Evolutionary conservation across 2,888 invertebrate genomes (phyloP).

Genomic region (Sussaba pulchella): DNA sequence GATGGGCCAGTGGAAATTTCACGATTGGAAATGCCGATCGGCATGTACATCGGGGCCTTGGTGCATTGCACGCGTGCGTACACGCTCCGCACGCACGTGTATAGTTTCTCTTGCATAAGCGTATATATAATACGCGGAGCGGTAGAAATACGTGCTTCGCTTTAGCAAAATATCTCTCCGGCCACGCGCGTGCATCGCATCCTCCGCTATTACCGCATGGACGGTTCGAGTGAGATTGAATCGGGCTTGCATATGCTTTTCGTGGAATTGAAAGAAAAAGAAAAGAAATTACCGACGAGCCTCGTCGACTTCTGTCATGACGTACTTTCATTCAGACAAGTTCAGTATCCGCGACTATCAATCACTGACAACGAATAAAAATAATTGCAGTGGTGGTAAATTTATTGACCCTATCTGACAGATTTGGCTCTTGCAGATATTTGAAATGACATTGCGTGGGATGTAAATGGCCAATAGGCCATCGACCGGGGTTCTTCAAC

Average conservation of each 20-base stretch:
- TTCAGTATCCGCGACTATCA: not conserved
- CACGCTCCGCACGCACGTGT: not conserved
- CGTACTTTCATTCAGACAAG: not conserved
- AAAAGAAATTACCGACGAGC: not conserved
- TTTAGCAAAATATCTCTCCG: constrained; percentile 1
- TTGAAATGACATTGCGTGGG: too few relatives aligned
- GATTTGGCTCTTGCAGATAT: too few relatives aligned
- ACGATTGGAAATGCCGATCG: constrained; percentile 5
- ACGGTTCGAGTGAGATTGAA: constrained; percentile 1
- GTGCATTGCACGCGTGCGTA: constrained; percentile 11
- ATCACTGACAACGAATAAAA: too few relatives aligned
- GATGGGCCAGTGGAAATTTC: constrained; percentile 2
- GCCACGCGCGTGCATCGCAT: constrained; percentile 23
- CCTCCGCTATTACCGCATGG: constrained; percentile 19
- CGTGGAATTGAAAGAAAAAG: not conserved
- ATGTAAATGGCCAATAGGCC: too few relatives aligned
- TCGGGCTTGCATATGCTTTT: not conserved
- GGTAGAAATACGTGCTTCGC: constrained; percentile 10
- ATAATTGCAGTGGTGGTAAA: too few relatives aligned
- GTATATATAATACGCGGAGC: constrained; percentile 22
- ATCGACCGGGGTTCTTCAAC: too few relatives aligned
- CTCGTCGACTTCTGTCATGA: not conserved
- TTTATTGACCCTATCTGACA: too few relatives aligned
- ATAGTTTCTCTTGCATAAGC: constrained; percentile 25
- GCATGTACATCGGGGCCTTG: not conserved